Percentiles rank a stretch among this genome's conserved stretches.
Conservation (phyloP, 2,113 vertebrate genomes). For the Procavia capensis region DNA sequence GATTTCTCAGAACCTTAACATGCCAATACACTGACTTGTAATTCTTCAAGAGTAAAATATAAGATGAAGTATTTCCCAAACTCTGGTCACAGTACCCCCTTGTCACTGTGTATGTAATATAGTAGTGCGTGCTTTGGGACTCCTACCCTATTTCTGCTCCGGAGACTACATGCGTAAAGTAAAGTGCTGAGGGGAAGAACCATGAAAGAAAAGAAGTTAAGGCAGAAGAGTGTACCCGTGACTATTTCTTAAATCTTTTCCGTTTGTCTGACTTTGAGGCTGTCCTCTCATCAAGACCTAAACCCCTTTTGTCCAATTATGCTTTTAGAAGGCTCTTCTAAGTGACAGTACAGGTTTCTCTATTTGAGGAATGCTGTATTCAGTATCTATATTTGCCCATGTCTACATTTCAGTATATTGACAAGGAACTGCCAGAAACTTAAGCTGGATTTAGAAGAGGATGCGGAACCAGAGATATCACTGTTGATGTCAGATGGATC, state of each 20-base stretch:
- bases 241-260: not conserved
- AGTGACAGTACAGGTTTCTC: not conserved
- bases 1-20: not conserved
- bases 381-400: not conserved
- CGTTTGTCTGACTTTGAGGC: not conserved
- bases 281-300: not conserved
- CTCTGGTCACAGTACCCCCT: not conserved
- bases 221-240: not conserved
- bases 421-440: too few relatives aligned
- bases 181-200: not conserved
- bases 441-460: too few relatives aligned
- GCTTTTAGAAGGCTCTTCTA: not conserved
- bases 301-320: not conserved
- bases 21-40: not conserved
- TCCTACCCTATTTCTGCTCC: not conserved
- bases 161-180: not conserved
- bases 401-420: too few relatives aligned
- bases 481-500: too few relatives aligned
- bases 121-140: not conserved
- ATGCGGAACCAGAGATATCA: too few relatives aligned
- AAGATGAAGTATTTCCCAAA: not conserved
- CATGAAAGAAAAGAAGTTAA: not conserved
- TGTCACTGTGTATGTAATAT: not conserved
- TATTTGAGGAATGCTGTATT: not conserved
- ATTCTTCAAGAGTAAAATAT: not conserved